A percentile compares a stretch with the other conserved stretches of the same genome.
Evolutionary conservation across 2,113 vertebrate genomes (phyloP).

Genomic region (Zingel zingel): DNA sequence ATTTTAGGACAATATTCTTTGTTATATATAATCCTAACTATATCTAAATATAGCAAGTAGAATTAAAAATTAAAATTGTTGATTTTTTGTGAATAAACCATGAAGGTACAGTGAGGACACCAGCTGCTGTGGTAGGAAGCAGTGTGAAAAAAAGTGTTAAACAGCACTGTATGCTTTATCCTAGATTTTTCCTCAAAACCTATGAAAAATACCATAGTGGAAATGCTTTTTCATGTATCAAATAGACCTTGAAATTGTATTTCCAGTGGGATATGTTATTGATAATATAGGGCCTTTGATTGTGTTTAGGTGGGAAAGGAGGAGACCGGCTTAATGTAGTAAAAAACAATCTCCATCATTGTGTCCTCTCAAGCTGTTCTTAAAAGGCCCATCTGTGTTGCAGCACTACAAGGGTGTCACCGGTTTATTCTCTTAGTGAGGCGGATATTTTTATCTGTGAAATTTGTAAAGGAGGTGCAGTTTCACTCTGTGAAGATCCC

Average conservation of each 20-base stretch:
- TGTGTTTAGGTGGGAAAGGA: conserved; percentile 63
- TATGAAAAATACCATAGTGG: conserved; percentile 15
- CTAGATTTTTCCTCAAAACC: conserved; percentile 29
- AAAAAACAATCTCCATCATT: conserved; percentile 55
- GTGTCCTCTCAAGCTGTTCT: conserved; percentile 62
- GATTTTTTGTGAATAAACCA: neutral
- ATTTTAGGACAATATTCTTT: neutral
- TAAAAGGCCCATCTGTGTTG: conserved; percentile 57
- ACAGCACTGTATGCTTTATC: neutral
- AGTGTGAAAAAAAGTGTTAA: neutral
- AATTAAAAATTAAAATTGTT: neutral
- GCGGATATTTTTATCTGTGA: conserved; percentile 29
- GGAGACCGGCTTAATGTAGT: conserved; percentile 55
- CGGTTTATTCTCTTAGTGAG: conserved; percentile 7
- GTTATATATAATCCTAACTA: neutral
- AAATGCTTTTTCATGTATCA: conserved; percentile 59
- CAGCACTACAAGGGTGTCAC: conserved; percentile 26
- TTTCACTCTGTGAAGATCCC: neutral
- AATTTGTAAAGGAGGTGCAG: conserved; percentile 9
- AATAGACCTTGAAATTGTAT: conserved; percentile 78
- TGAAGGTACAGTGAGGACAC: neutral
- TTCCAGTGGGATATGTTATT: conserved; percentile 63
- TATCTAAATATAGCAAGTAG: neutral
- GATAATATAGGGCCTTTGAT: conserved; percentile 64
- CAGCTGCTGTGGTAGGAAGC: neutral